These are phyloP conservation scores for Netelia inedita DNA, from an alignment of 2,888 invertebrate species.

Conservation along the genomic window DNA sequence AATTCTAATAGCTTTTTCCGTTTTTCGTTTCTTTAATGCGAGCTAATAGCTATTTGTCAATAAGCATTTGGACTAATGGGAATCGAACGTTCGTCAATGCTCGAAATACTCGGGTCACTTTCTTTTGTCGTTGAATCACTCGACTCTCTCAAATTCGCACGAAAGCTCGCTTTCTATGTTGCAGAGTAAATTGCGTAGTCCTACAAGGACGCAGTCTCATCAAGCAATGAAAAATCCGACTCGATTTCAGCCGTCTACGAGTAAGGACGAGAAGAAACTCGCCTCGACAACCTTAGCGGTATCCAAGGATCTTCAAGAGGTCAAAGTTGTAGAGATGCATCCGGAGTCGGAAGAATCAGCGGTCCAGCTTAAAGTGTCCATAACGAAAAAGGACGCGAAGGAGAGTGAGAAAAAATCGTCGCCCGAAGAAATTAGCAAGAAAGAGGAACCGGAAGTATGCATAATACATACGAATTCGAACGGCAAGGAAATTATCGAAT, in stretches of 20 bases:
- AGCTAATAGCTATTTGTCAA: slow-evolving; percentile 6
- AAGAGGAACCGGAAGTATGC: slow-evolving; percentile 38
- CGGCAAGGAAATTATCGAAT: slow-evolving; percentile 45
- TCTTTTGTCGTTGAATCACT: background rate
- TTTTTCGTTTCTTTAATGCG: slow-evolving; percentile 17
- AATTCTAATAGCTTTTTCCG: background rate
- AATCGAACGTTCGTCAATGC: background rate
- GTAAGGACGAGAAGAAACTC: slow-evolving; percentile 70
- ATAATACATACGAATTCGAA: slow-evolving; percentile 50
- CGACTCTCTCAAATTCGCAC: slow-evolving; percentile 25
- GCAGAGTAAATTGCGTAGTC: slow-evolving; percentile 76
- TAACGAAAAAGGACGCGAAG: slow-evolving; percentile 70
- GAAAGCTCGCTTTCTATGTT: slow-evolving; percentile 64
- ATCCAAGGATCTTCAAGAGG: slow-evolving; percentile 27
- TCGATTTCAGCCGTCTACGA: slow-evolving; percentile 58
- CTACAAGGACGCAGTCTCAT: slow-evolving; percentile 50
- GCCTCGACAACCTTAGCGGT: slow-evolving; percentile 22
- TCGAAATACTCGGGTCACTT: background rate
- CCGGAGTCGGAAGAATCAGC: slow-evolving; percentile 73
- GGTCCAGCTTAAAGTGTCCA: slow-evolving; percentile 66
- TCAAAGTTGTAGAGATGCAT: slow-evolving; percentile 68
- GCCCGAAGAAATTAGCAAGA: slow-evolving; percentile 31
- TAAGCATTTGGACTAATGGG: slow-evolving; percentile 3
- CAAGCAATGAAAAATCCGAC: slow-evolving; percentile 59
- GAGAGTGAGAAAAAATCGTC: slow-evolving; percentile 49